Evolutionary conservation across 2,888 invertebrate species (phyloP).

Genomic region (Chalcosyrphus nemorum): DNA sequence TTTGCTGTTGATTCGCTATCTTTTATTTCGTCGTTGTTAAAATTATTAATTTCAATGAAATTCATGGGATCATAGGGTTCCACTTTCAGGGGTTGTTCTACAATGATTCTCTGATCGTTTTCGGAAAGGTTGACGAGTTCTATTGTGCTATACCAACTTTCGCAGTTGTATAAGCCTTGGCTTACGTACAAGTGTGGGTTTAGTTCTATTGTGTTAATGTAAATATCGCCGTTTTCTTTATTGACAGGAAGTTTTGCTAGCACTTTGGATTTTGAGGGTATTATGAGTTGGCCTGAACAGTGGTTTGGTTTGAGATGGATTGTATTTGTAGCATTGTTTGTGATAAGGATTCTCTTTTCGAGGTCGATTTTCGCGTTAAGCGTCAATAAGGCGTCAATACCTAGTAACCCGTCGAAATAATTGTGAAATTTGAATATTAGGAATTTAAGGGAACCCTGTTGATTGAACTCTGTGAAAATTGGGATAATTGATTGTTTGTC

Average conservation of each 20-base stretch:
- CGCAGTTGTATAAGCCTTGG: conserved; percentile 30
- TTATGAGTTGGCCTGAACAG: not conserved
- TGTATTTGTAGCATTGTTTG: too few relatives aligned
- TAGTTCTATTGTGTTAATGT: not conserved
- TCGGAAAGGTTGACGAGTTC: conserved; percentile 31
- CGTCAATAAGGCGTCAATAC: too few relatives aligned
- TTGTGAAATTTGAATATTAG: too few relatives aligned
- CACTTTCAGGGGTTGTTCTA: conserved; percentile 35
- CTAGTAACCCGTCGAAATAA: too few relatives aligned
- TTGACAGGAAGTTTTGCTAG: not conserved
- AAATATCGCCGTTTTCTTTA: not conserved
- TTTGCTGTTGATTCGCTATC: not conserved
- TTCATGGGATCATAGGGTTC: not conserved
- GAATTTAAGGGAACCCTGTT: too few relatives aligned
- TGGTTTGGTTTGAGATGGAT: too few relatives aligned
- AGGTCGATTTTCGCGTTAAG: too few relatives aligned
- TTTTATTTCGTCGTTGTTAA: not conserved
- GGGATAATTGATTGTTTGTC: too few relatives aligned
- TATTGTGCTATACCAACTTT: conserved; percentile 18
- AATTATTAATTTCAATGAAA: conserved; percentile 32
- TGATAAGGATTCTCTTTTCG: too few relatives aligned
- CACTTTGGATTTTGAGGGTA: not conserved
- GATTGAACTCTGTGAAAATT: too few relatives aligned
- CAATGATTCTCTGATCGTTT: not conserved
- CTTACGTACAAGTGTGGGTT: not conserved